Conservation (phyloP, 2,113 vertebrate species). For the Nothobranchius furzeri region DNA sequence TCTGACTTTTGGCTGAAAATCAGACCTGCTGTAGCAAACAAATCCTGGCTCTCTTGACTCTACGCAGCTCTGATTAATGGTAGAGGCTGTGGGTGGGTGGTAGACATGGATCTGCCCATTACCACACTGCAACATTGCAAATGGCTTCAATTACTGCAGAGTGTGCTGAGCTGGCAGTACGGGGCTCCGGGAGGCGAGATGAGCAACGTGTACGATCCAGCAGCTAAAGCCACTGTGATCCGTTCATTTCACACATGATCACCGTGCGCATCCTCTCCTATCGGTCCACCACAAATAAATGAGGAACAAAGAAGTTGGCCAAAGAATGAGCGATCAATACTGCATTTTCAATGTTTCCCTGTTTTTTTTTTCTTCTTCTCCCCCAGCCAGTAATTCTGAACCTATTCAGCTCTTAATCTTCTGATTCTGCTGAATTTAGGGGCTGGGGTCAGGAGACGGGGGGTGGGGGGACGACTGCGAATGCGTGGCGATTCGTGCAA, state of each 20-base stretch:
- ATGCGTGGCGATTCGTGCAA: conserved; percentile 41
- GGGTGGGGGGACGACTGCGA: conserved; percentile 21
- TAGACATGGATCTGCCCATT: conserved; percentile 82
- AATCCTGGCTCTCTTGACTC: conserved; percentile 71
- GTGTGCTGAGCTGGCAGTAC: conserved; percentile 83
- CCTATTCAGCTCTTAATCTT: conserved; percentile 10
- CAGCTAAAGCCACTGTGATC: conserved; percentile 59
- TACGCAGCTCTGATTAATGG: conserved; percentile 81
- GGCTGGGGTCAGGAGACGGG: conserved; percentile 18
- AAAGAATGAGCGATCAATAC: neutral
- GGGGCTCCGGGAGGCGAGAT: conserved; percentile 62
- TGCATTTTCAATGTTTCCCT: conserved; percentile 6
- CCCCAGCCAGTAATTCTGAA: conserved; percentile 5
- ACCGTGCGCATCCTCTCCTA: conserved; percentile 20
- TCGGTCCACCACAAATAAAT: conserved; percentile 20
- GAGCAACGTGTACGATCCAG: conserved; percentile 65
- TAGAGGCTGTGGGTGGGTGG: conserved; percentile 81
- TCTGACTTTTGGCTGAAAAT: conserved; percentile 67
- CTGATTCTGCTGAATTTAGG: conserved; percentile 19
- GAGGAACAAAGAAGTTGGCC: neutral
- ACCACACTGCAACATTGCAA: conserved; percentile 83
- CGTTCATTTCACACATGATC: conserved; percentile 58
- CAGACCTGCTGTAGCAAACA: conserved; percentile 70
- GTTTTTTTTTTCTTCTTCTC: neutral
- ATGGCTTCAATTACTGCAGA: conserved; percentile 84